A percentile compares a stretch with the other conserved stretches of the same genome.
Conservation (phyloP, 2,113 vertebrate species). For the Carassius auratus region DNA sequence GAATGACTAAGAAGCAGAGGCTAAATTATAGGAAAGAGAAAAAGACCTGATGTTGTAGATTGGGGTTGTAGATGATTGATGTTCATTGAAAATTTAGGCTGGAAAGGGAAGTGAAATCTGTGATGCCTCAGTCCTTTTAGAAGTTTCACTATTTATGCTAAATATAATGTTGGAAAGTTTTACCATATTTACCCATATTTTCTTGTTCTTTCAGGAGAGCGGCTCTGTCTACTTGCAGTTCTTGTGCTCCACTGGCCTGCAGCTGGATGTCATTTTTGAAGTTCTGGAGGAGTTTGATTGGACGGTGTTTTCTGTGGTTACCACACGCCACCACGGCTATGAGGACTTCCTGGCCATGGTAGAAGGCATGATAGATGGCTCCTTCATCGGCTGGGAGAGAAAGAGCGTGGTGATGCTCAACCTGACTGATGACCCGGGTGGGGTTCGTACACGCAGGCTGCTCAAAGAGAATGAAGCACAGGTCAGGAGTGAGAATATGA, state of each 20-base stretch:
- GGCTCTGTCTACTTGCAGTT: constrained; percentile 95
- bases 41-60: background rate
- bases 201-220: constrained; percentile 78
- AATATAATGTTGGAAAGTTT: background rate
- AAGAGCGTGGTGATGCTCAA: constrained; percentile 87
- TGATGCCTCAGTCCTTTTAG: background rate
- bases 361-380: constrained; percentile 90
- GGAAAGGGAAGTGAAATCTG: background rate
- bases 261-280: constrained; percentile 93
- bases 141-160: background rate
- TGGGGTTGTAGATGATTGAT: background rate
- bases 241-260: constrained; percentile 88
- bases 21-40: background rate
- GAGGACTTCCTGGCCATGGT: constrained; percentile 91
- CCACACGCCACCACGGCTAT: constrained; percentile 89
- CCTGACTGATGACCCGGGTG: constrained; percentile 82
- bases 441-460: constrained; percentile 77
- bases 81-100: background rate
- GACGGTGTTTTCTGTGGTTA: constrained; percentile 90
- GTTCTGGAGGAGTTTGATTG: constrained; percentile 95
- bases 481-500: constrained; percentile 64
- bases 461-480: constrained; percentile 89
- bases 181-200: background rate
- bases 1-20: constrained; percentile 23
- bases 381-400: constrained; percentile 93